Conservation (phyloP, 2,888 invertebrate species). For the Tachina fera region DNA sequence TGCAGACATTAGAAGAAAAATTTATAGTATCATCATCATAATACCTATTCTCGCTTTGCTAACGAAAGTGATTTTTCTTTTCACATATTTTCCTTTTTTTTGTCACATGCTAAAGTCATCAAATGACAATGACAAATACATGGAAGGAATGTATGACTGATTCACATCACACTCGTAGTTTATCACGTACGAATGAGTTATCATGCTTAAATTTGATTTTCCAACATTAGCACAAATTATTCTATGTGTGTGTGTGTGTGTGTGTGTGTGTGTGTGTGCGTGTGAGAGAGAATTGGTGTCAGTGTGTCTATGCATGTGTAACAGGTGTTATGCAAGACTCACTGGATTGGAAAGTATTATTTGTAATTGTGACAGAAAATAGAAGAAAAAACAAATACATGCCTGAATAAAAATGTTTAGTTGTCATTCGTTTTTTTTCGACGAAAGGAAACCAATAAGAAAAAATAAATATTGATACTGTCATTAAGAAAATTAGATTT, state of each 20-base stretch:
- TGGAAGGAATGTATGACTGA: slow-evolving; percentile 17
- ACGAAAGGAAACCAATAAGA: background rate
- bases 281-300: background rate
- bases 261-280: background rate
- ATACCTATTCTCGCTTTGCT: background rate
- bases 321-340: slow-evolving; percentile 27
- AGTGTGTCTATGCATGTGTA: background rate
- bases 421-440: background rate
- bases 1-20: background rate
- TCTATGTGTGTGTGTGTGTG: background rate
- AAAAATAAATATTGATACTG: background rate
- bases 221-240: slow-evolving; percentile 27
- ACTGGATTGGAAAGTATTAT: slow-evolving; percentile 38
- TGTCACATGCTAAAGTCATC: background rate
- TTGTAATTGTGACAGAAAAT: slow-evolving; percentile 13
- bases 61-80: background rate
- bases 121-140: slow-evolving; percentile 10
- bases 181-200: slow-evolving; percentile 49
- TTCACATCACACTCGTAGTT: background rate
- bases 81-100: background rate
- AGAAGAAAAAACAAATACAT: background rate
- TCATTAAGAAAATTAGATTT: background rate
- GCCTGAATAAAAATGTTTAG: background rate
- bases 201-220: slow-evolving; percentile 55
- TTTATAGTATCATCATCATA: background rate